These are phyloP conservation scores for Iselma pallidipennis DNA, from an alignment of 2,888 invertebrate genomes.

Conservation along the genomic window DNA sequence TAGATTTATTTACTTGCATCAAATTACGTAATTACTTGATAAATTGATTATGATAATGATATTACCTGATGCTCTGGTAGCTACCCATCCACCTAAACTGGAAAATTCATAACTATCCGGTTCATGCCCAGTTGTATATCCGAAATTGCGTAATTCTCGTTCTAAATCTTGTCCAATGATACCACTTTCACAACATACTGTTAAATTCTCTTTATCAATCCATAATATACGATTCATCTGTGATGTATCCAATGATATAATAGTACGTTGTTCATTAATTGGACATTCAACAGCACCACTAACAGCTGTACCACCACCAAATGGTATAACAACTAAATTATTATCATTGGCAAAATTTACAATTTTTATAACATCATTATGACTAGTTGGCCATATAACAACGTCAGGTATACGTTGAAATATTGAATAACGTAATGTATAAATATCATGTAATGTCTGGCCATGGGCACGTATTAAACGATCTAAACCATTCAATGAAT, in stretches of 20 bases:
- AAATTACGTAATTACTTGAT: no score
- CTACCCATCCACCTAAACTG: conserved; percentile 90
- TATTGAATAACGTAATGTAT: conserved; percentile 70
- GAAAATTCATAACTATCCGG: conserved; percentile 99
- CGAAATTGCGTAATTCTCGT: conserved; percentile 74
- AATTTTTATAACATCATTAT: conserved; percentile 82
- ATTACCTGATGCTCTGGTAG: conserved; percentile 63
- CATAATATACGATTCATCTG: conserved; percentile 95
- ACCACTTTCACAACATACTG: conserved; percentile 84
- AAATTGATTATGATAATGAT: no score
- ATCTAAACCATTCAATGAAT: conserved; percentile 78
- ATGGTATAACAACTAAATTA: conserved; percentile 86
- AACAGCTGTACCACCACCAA: conserved; percentile 62
- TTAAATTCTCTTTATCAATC: conserved; percentile 85
- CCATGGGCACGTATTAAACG: conserved; percentile 88
- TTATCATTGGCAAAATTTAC: conserved; percentile 75
- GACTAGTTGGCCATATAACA: conserved; percentile 88
- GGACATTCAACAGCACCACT: conserved; percentile 73
- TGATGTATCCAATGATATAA: conserved; percentile 90
- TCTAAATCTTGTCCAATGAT: conserved; percentile 96
- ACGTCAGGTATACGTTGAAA: conserved; percentile 90
- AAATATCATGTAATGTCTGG: conserved; percentile 90
- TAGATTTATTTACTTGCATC: no score
- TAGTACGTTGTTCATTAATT: conserved; percentile 72
- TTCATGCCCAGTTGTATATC: conserved; percentile 93